phyloP scores from a whole-genome alignment of 2,113 vertebrate species.

The Siphamia tubifer region DNA sequence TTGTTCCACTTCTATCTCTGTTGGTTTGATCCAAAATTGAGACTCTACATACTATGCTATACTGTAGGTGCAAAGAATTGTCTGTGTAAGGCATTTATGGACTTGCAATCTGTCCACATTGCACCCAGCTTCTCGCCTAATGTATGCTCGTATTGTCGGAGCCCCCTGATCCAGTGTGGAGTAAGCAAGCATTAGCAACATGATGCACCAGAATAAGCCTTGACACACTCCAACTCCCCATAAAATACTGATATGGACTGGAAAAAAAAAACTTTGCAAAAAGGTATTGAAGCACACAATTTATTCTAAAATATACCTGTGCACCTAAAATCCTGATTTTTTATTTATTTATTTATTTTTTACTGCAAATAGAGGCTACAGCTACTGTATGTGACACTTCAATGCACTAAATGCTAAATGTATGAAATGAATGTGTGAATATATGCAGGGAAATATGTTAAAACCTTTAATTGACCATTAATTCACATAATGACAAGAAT shows the following conservation, averaged over 20 bases:
- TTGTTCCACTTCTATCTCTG: too few species aligned
- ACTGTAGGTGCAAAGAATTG: not conserved
- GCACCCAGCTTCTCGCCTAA: not conserved
- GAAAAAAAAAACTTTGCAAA: conserved; percentile 1
- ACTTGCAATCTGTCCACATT: not conserved
- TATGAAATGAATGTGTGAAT: too few species aligned
- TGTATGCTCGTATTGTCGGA: not conserved
- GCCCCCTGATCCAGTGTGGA: not conserved
- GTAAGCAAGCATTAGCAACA: conserved; percentile 1
- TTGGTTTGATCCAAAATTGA: conserved; percentile 1
- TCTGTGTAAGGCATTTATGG: not conserved
- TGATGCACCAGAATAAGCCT: not conserved
- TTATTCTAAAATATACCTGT: conserved; percentile 24
- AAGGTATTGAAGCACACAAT: not conserved
- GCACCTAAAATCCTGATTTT: conserved; percentile 18
- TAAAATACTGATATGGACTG: not conserved
- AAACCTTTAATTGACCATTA: too few species aligned
- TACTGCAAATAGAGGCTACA: not conserved
- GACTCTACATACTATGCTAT: conserved; percentile 1
- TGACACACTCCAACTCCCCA: not conserved
- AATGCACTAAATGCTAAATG: conserved; percentile 18
- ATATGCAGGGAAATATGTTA: too few species aligned
- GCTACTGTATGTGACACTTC: conserved; percentile 13
- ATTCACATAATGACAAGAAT: too few species aligned
- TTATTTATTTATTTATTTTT: too few species aligned